Percentiles rank a stretch among this genome's conserved stretches.
Conservation (phyloP, 2,113 vertebrate genomes). For the Saimiri boliviensis region DNA sequence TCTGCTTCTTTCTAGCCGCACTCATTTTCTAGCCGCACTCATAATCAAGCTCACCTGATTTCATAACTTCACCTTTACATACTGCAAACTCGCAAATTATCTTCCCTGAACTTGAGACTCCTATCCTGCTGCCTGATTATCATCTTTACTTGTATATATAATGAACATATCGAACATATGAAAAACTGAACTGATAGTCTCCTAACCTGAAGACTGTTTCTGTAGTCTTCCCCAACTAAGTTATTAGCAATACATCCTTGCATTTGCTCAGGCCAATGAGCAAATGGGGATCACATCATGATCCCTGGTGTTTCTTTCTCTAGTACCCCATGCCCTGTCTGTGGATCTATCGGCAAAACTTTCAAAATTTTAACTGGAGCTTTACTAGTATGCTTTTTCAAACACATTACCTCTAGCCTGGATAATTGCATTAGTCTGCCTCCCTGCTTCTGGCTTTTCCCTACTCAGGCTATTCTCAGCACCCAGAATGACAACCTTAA, state of each 20-base stretch:
- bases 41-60: conserved; percentile 19
- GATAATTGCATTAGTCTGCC: not conserved
- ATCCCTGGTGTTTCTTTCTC: not conserved
- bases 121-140: not conserved
- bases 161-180: not conserved
- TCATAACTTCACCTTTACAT: not conserved
- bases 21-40: not conserved
- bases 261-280: not conserved
- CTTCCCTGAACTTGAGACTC: not conserved
- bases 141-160: not conserved
- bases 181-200: not conserved
- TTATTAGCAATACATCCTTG: not conserved
- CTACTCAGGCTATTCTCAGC: not conserved
- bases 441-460: not conserved
- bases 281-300: not conserved
- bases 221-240: not conserved
- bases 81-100: not conserved
- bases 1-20: not conserved
- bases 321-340: not conserved
- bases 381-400: not conserved
- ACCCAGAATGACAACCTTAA: not conserved
- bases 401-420: not conserved
- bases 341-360: not conserved
- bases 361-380: not conserved
- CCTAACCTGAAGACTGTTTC: not conserved